Evolutionary conservation across 2,888 invertebrate species (phyloP), one percentile per base, ranked within the genome.

Genomic region (Panopea generosa): DNA sequence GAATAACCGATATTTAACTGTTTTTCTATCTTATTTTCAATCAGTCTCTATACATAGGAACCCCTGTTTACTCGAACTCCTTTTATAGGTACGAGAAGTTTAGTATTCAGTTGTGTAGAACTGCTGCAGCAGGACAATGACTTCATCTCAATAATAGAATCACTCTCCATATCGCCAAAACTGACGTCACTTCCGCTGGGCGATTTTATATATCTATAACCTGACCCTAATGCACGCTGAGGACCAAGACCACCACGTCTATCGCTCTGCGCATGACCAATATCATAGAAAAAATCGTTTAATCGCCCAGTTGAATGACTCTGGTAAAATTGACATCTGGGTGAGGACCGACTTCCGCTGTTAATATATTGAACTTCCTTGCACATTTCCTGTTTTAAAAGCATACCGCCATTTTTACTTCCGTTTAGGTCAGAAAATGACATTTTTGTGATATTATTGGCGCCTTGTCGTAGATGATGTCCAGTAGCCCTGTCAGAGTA

Each of bases 131-230:
- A 70, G 0, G 76, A 76, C 22, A 70, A 27, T 7, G 71, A 67
- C 24, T 77, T 71, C 61, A 71, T 29, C 40, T 77, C 71, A 2
- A 71, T 50, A 9, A 7, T 11, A 3, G 71, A 77, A 60, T 77
- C 76, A 18, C 62, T 62, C 24, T 77, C 76, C 24, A 67, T 57
- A 14, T 77, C 71, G n/a, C 38, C 53, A 38, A 77, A 71, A 52
- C 76, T 77, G 1, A 62, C 43, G 2, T 49, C 29, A 52, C 70
- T 68, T 16, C 67, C 67, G 52, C 71, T 62, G 3, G 62, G 61
- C 9, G 71, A 71, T 4, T 33, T 33, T 11, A 7, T 4, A 33
- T 33, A 49, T 33, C n/a, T 57, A 40, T 27, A 67, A 62, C 14
- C 52, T 40, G 29, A 52, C 20, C 43, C 67, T 16, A 29, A 50